These are phyloP conservation scores for Drosophila seguyi DNA, from an alignment of 1,140 invertebrate species.

Conservation along the genomic window DNA sequence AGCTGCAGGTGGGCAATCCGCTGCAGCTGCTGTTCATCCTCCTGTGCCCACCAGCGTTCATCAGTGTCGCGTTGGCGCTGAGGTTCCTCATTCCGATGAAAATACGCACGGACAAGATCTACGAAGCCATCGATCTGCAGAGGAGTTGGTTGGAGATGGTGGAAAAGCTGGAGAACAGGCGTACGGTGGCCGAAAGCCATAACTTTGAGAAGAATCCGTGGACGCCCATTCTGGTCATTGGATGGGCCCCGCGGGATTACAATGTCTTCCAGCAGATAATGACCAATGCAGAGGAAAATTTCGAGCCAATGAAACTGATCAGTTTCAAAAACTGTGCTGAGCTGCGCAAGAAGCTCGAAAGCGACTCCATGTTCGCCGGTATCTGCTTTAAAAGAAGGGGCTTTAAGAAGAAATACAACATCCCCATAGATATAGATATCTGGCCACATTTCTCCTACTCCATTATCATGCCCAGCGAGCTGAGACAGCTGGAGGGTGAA, in stretches of 20 bases:
- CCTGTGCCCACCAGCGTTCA: slow-evolving; percentile 15
- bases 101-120: slow-evolving; percentile 4
- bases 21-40: slow-evolving; percentile 41
- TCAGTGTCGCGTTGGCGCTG: slow-evolving; percentile 32
- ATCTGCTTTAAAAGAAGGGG: slow-evolving; percentile 36
- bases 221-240: slow-evolving; percentile 51
- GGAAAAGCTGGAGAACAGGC: slow-evolving; percentile 8
- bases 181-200: neutral
- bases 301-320: slow-evolving; percentile 9
- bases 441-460: slow-evolving; percentile 42
- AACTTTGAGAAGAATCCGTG: slow-evolving; percentile 34
- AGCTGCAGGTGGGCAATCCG: slow-evolving; percentile 40
- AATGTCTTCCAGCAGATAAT: slow-evolving; percentile 31
- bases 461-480: slow-evolving; percentile 59
- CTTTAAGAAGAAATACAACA: neutral
- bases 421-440: neutral
- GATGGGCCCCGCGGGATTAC: slow-evolving; percentile 42
- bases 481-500: slow-evolving; percentile 23
- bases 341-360: slow-evolving; percentile 1
- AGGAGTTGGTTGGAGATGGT: slow-evolving; percentile 44
- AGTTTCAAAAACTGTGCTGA: slow-evolving; percentile 1
- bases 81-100: neutral
- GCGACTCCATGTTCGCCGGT: slow-evolving; percentile 46
- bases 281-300: accelerated
- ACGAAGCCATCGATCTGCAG: neutral